phyloP scores from a whole-genome alignment of 2,797 vertebrate genomes.

The Manis javanica region DNA sequence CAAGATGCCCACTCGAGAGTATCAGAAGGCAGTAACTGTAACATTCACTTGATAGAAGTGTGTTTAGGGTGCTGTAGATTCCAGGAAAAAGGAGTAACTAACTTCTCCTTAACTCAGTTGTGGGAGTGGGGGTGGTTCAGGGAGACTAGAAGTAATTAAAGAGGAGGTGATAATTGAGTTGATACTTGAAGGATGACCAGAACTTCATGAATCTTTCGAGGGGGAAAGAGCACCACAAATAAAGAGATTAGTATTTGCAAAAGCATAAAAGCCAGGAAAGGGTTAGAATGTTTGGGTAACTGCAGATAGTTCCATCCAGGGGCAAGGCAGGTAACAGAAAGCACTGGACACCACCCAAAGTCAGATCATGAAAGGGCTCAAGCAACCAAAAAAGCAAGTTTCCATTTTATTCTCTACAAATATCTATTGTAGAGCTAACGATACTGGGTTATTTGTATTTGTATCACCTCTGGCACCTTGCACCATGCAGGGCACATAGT shows the following conservation, averaged over 20 bases:
- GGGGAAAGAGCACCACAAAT: background rate
- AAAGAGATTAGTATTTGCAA: background rate
- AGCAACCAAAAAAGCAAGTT: background rate
- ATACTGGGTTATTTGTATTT: background rate
- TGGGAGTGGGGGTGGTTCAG: no score
- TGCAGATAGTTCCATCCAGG: background rate
- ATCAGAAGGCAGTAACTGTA: background rate
- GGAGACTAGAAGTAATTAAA: background rate
- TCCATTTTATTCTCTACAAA: background rate
- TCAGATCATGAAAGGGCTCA: background rate
- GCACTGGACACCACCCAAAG: background rate
- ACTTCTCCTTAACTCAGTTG: background rate
- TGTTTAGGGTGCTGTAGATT: background rate
- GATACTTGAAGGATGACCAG: background rate
- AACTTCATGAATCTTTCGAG: background rate
- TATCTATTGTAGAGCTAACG: background rate
- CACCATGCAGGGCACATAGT: background rate
- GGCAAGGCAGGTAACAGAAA: background rate
- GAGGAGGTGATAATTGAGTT: background rate
- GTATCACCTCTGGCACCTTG: background rate
- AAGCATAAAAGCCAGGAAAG: background rate
- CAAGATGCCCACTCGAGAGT: background rate
- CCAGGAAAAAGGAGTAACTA: background rate
- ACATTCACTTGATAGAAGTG: no score
- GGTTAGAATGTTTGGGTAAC: background rate